phyloP scores from a whole-genome alignment of 2,888 invertebrate genomes.

The Torymus tubicola region DNA sequence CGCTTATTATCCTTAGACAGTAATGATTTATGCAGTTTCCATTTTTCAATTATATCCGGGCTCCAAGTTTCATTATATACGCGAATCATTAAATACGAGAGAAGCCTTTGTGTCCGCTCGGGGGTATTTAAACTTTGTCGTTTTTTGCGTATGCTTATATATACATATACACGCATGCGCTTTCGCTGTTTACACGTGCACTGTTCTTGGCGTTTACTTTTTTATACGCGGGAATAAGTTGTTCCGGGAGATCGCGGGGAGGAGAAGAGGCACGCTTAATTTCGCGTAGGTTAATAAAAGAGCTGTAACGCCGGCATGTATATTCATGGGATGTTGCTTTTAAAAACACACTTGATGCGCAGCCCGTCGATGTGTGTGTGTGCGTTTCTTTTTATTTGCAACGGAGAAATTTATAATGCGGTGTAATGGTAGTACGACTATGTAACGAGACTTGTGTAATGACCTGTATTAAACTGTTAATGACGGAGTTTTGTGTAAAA shows the following conservation, averaged over 20 bases:
- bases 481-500: too few relatives aligned
- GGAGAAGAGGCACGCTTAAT: conserved; percentile 28
- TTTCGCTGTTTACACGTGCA: neutral
- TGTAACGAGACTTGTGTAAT: neutral
- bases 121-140: conserved; percentile 35
- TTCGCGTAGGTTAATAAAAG: conserved; percentile 40
- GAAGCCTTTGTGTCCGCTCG: conserved; percentile 39
- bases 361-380: conserved; percentile 14
- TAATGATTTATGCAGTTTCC: conserved; percentile 54
- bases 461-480: too few relatives aligned
- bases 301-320: conserved; percentile 25
- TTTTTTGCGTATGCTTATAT: neutral
- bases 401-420: conserved; percentile 31
- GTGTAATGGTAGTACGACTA: conserved; percentile 12
- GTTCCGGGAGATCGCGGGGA: conserved; percentile 22
- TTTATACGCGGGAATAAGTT: conserved; percentile 45
- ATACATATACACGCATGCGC: conserved; percentile 10
- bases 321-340: conserved; percentile 20
- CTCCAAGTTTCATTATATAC: conserved; percentile 37
- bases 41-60: conserved; percentile 55
- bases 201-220: conserved; percentile 39
- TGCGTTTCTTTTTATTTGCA: neutral
- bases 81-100: conserved; percentile 41
- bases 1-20: conserved; percentile 51
- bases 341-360: conserved; percentile 10